A percentile compares a stretch with the other conserved stretches of the same genome.
Evolutionary conservation across 2,113 vertebrate genomes (phyloP).

Genomic region (Onychostoma macrolepis): DNA sequence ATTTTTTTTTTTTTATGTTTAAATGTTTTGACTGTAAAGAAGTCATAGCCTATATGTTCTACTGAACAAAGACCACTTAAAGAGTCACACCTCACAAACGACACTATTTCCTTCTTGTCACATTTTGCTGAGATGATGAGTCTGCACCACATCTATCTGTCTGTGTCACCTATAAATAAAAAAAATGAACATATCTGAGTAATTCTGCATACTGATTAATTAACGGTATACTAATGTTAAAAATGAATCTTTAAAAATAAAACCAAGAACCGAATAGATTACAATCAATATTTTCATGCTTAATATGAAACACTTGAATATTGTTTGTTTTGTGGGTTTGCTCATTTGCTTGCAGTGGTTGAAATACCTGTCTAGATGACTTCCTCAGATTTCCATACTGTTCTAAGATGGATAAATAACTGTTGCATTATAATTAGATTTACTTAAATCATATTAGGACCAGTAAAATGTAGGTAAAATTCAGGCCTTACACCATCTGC

Average conservation of each 20-base stretch:
- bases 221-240: no score
- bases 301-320: background rate
- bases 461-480: background rate
- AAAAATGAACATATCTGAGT: no score
- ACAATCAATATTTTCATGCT: background rate
- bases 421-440: background rate
- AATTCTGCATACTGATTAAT: no score
- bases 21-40: background rate
- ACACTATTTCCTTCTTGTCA: background rate
- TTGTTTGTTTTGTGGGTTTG: background rate
- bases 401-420: background rate
- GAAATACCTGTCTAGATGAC: background rate
- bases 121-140: background rate
- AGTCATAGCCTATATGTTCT: background rate
- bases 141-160: background rate
- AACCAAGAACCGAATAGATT: background rate
- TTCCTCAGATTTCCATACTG: background rate
- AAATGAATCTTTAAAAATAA: background rate
- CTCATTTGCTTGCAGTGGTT: background rate
- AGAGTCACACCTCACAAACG: no score
- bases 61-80: background rate
- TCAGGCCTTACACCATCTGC: background rate
- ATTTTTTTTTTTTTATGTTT: no score
- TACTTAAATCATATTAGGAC: background rate
- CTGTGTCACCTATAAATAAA: background rate